Base-by-base conservation (phyloP, 1,140 invertebrate species). In the Pseudomyrmex pallidus region DNA sequence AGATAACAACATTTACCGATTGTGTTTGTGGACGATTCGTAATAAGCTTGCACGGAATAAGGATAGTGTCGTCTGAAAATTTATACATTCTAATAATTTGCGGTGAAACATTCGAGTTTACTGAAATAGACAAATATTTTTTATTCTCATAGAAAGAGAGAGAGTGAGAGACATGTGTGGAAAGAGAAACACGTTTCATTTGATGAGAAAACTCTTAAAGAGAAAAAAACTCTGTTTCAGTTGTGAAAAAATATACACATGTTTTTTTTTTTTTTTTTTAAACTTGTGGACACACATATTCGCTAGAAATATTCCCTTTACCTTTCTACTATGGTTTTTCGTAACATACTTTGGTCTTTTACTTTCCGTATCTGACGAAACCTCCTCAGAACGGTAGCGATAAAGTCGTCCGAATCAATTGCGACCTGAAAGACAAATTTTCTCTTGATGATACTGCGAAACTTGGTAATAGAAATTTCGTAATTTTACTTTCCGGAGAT, bases 11-110 rank as follows among this genome's bases (percentile, higher is more conserved):
- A 72, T 94, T 95, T 94, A 96, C 96, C 95, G 73, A 96, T 96
- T 64, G 95, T 94, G 89, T 96, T 96, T 67, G 95, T 94, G 64
- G 95, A 95, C 2, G 95, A 94, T 89, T 96, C 95, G 91, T 96
- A 96, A 91, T 96, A 96, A 9, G 95, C 95, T 87, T 94, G 95
- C 15, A 95, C 94, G n/a, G 94, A 91, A 82, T 94, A 95, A 1
- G 95, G 95, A 87, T 94, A 93, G 4, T 94, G 93, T 89, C 93
- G 94, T 52, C 94, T 94, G 80, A 10, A 83, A 91, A 77, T 10
- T 25, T 35, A 35, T 5, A 35, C 0, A 84, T 52, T 52, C 48
- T 10, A 7, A 52, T 44, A 1, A 25, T 59, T 90, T 88, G 13
- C 82, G 64, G 83, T 83, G 57, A 56, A 86, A 57, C 44, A 57